These are phyloP conservation scores for Nymphicus hollandicus DNA, from an alignment of 2,113 vertebrate species.

Conservation along the genomic window DNA sequence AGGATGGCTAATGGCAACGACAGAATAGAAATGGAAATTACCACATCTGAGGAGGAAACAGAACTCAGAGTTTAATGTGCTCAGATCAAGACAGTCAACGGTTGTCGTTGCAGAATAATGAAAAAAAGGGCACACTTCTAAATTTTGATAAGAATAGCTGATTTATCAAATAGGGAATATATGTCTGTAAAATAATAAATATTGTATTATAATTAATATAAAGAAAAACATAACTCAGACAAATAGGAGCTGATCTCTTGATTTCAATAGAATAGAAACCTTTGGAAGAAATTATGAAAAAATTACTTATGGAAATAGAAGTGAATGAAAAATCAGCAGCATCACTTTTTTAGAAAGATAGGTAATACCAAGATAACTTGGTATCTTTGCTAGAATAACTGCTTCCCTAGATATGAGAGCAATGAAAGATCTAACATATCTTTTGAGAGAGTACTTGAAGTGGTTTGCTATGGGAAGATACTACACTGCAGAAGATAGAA, in stretches of 20 bases:
- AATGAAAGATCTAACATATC: neutral
- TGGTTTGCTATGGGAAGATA: neutral
- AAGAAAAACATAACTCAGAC: neutral
- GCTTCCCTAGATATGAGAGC: neutral
- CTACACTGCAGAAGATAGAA: neutral
- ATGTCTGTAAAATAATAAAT: neutral
- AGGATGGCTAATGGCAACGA: neutral
- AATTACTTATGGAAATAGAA: neutral
- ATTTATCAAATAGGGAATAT: neutral
- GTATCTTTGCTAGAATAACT: neutral
- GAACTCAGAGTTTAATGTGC: neutral
- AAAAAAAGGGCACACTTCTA: neutral
- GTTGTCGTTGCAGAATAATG: neutral
- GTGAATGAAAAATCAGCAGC: neutral
- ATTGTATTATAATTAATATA: neutral
- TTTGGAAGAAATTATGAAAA: neutral
- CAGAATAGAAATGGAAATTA: conserved; percentile 21
- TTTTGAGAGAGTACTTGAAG: neutral
- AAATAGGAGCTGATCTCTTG: neutral
- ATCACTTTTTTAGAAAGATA: neutral
- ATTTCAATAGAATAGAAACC: neutral
- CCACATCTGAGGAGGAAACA: neutral
- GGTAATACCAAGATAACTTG: neutral
- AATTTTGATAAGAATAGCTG: neutral
- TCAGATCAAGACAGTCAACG: neutral